Base-by-base conservation (phyloP, 1,140 invertebrate genomes). In the Bombus impatiens region DNA sequence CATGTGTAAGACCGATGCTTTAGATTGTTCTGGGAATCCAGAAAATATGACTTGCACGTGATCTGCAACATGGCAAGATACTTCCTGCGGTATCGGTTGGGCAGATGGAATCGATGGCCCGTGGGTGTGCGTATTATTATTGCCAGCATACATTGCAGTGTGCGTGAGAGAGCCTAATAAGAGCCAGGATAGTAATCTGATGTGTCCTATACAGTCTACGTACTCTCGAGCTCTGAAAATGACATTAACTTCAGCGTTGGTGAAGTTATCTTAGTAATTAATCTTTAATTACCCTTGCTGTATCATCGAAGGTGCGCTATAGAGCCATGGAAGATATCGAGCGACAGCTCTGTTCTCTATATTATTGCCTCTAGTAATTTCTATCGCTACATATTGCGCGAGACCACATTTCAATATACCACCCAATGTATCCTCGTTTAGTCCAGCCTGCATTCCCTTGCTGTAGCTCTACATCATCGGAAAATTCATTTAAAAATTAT, bases 21-120 rank as follows among this genome's bases (percentile, higher is more conserved):
- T 99, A 10, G 98, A 98, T 93, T 99, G 98, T 94, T 99, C 99
- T 62, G 98, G 98, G 96, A 99, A 99, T 22, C 98, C 99, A 32
- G 98, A 97, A 95, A 99, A 97, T 89, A 98, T 97, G 42, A 98
- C 97, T 96, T 99, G 98, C 84, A 99, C 97, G 93, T 99, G 98
- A 96, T 99, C 99, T 47, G 99, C 98, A 91, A 99, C 98, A 93
- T 99, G 98, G 92, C 98, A 98, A 44, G 98, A 98, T 62, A 98
- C 98, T 95, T 99, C 99, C 92, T 99, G 97, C 32, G 99, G 99
- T 86, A 99, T 97, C 22, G 99, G 99, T 91, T 98, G 97, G 89
- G 97, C 98, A 88, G 96, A 93, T 53, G 95, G 93, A 57, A 88
- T 89, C 65, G 93, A 89, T 84, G 92, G 91, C 57, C 94, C 92